Conservation (phyloP, 2,888 invertebrate species). For the Melanostoma scalare region DNA sequence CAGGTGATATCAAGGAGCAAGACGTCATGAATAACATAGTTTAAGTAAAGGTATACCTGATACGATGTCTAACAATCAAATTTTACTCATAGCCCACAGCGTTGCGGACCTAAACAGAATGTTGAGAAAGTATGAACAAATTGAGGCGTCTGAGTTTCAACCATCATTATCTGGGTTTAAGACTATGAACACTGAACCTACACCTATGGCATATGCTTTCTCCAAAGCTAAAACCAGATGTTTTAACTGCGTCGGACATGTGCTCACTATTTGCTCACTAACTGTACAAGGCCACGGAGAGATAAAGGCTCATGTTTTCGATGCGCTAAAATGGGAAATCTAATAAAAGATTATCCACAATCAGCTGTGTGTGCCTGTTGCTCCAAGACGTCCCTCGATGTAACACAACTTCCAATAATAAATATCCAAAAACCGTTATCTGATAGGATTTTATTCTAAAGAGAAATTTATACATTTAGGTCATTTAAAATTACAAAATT, state of each 20-base stretch:
- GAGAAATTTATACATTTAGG: too few species aligned
- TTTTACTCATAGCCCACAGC: slow-evolving; percentile 6
- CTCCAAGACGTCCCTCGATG: too few species aligned
- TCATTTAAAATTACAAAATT: too few species aligned
- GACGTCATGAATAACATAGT: slow-evolving; percentile 40
- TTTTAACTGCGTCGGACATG: slow-evolving; percentile 13
- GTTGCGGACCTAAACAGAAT: not conserved
- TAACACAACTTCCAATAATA: too few species aligned
- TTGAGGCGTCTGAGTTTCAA: not conserved
- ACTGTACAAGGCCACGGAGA: slow-evolving; percentile 9
- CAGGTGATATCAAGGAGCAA: slow-evolving; percentile 19
- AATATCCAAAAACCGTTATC: too few species aligned
- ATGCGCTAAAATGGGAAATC: slow-evolving; percentile 11
- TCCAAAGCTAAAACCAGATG: not conserved
- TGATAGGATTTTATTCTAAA: too few species aligned
- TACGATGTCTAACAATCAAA: slow-evolving; percentile 23
- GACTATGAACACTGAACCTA: not conserved
- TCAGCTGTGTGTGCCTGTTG: not conserved
- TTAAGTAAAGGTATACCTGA: slow-evolving; percentile 44
- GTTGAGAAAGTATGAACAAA: slow-evolving; percentile 9
- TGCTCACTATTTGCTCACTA: not conserved
- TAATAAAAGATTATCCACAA: slow-evolving; percentile 8
- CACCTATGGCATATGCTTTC: too few species aligned
- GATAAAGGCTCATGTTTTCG: not conserved
- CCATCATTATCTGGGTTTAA: not conserved